phyloP scores from a whole-genome alignment of 2,113 vertebrate genomes.

The Irena cyanogastra region DNA sequence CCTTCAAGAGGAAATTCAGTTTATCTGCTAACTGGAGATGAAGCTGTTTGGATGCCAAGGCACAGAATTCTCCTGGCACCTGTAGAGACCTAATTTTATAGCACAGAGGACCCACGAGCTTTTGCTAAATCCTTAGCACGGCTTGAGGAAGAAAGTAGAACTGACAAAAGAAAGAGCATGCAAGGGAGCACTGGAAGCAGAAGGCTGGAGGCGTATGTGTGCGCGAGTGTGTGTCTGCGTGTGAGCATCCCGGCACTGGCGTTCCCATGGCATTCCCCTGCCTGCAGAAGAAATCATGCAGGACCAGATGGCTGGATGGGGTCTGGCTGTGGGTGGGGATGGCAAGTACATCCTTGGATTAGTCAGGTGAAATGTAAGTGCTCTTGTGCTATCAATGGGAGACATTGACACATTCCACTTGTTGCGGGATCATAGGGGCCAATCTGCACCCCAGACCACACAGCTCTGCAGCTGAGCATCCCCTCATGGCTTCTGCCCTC shows the following conservation, averaged over 20 bases:
- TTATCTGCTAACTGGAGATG: not conserved
- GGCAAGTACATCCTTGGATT: not conserved
- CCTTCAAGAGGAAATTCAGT: slow-evolving; percentile 20
- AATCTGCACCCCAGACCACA: not conserved
- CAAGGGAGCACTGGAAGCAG: slow-evolving; percentile 8
- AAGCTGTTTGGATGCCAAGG: slow-evolving; percentile 19
- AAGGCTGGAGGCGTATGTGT: slow-evolving; percentile 38
- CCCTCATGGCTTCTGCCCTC: not conserved
- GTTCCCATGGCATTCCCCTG: slow-evolving; percentile 43
- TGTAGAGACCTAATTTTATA: slow-evolving; percentile 22
- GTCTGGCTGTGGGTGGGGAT: not conserved
- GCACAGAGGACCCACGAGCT: not conserved
- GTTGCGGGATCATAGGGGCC: not conserved
- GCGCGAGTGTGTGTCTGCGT: not conserved
- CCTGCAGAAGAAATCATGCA: slow-evolving; percentile 3
- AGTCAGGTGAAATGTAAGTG: not conserved
- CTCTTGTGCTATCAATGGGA: not conserved
- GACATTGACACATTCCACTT: not conserved
- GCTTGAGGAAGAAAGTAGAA: not conserved
- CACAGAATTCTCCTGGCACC: slow-evolving; percentile 4
- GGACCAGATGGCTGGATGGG: slow-evolving; percentile 32
- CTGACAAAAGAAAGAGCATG: slow-evolving; percentile 33
- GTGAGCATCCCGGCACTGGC: not conserved
- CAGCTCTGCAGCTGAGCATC: not conserved
- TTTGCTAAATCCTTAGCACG: not conserved